Evolutionary conservation across 2,113 vertebrate genomes (phyloP).

Genomic region (Pitta sordida): DNA sequence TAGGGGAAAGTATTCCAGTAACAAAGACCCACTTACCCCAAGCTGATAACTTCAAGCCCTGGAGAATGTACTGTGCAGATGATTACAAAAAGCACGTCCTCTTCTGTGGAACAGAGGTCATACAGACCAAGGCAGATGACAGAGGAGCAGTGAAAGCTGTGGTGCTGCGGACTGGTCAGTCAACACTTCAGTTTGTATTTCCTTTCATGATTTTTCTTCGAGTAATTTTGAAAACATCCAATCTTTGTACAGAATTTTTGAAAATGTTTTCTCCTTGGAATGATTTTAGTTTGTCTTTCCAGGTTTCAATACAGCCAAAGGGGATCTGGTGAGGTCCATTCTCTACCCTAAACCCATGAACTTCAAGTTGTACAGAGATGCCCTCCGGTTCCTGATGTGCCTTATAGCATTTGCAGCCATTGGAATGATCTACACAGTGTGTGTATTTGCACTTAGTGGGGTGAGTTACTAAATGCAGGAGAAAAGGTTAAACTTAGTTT

Average conservation of each 20-base stretch:
- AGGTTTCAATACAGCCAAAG: conserved; percentile 83
- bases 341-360: conserved; percentile 80
- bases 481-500: not conserved
- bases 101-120: conserved; percentile 80
- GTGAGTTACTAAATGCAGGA: conserved; percentile 49
- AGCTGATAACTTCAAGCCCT: conserved; percentile 47
- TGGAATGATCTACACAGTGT: conserved; percentile 79
- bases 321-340: conserved; percentile 79
- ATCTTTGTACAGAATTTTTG: not conserved
- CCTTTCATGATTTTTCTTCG: not conserved
- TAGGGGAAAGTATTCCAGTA: conserved; percentile 80
- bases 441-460: conserved; percentile 70
- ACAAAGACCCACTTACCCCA: conserved; percentile 70
- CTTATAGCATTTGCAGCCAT: conserved; percentile 68
- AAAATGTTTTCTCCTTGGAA: not conserved
- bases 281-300: not conserved
- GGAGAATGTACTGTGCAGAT: conserved; percentile 63
- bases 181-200: not conserved
- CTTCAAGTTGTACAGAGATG: conserved; percentile 79
- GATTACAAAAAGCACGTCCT: conserved; percentile 75
- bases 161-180: conserved; percentile 75
- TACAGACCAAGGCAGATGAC: conserved; percentile 69
- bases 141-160: conserved; percentile 62
- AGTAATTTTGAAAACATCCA: not conserved
- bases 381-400: conserved; percentile 73